Evolutionary conservation across 2,113 vertebrate species (phyloP), one percentile per base, ranked within the genome.

Genomic region (Sebastes schlegelii): DNA sequence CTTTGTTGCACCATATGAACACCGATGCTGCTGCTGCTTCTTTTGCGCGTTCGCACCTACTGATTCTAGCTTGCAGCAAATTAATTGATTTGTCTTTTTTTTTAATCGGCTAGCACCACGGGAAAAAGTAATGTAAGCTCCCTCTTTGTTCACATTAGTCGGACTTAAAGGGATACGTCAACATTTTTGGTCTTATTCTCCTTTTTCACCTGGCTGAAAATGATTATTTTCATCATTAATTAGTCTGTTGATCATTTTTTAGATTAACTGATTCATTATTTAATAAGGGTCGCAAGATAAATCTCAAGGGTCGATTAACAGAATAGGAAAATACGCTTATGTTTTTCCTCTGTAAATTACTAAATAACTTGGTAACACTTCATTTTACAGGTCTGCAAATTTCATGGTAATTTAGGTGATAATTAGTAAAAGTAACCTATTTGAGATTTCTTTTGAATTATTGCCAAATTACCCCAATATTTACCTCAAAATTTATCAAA

Each of bases 91-190:
- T 57, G 61, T 80, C 9, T 3, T 43, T 42, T 63, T 42, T 71
- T 43, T 61, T 14, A 11, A 63, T 86, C 7, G 17, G 67, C 84
- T 93, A 93, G 19, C 14, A 92, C 93, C 93, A 92, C 93, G 82
- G 78, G 7, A 74, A 78, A 88, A 86, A 82, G 61, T 45, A 74
- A 88, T 17, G 48, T 58, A 58, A 72, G 74, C 76, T 74, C 10
- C 13, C 64, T 75, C 34, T 12, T 61, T 0, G 1, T 77, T 71
- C 19, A n/a, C 51, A 4, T 57, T 51, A 16, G 64, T 79, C 11
- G 48, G 61, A 57, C 45, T 67, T 72, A 74, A 86, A 75, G 55
- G 75, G 64, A 63, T 65, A 74, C 12, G 58, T 88, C 17, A 65
- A 78, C 86, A 84, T 79, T 72, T 83, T 65, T 14, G 46, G 9